phyloP scores from a whole-genome alignment of 53 echinoderm and acorn worm species.

The Actinopyga echinites region DNA sequence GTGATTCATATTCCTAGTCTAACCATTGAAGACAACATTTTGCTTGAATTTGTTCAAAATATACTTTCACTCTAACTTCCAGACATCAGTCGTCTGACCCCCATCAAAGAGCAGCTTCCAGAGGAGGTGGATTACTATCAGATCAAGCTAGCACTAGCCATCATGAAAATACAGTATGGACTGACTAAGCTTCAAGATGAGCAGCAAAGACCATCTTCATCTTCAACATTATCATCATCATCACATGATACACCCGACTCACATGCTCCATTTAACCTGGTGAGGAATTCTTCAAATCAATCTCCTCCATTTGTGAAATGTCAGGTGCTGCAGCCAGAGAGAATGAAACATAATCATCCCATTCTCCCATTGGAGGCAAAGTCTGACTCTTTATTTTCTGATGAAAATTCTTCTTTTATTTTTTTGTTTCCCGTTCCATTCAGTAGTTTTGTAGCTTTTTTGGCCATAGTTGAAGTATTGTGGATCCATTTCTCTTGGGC shows the following conservation, averaged over 20 bases:
- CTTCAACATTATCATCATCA: neutral
- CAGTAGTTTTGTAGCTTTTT: too few species aligned
- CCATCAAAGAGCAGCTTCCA: conserved; percentile 82
- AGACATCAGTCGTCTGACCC: conserved; percentile 81
- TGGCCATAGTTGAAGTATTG: too few species aligned
- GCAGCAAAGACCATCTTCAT: neutral
- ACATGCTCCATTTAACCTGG: too few species aligned
- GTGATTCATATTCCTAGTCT: neutral
- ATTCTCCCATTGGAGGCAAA: too few species aligned
- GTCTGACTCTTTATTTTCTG: too few species aligned
- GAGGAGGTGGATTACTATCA: conserved; percentile 68
- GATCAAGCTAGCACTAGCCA: conserved; percentile 74
- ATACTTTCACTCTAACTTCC: neutral
- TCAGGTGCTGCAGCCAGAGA: neutral
- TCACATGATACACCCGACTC: too few species aligned
- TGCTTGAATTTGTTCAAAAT: neutral
- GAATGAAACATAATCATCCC: too few species aligned
- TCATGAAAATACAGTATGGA: conserved; percentile 87
- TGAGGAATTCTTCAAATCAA: too few species aligned
- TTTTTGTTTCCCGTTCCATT: too few species aligned
- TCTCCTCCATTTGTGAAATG: neutral
- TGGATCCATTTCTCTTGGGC: too few species aligned
- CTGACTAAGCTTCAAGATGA: conserved; percentile 3
- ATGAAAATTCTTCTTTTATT: too few species aligned
- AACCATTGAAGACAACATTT: neutral